Base-by-base conservation (phyloP, 2,888 invertebrate genomes). In the Adelphocoris suturalis region DNA sequence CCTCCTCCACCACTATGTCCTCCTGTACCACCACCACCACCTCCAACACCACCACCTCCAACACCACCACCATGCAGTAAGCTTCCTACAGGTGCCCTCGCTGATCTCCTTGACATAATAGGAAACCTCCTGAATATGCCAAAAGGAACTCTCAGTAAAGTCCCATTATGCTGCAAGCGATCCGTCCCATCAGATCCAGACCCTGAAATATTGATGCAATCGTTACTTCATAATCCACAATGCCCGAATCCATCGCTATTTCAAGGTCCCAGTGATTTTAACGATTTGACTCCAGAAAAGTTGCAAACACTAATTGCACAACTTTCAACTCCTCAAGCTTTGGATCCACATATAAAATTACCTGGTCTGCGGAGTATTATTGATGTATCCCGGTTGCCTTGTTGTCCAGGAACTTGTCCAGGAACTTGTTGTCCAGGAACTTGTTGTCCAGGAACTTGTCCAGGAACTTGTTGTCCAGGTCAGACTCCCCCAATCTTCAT, bases 61-160 rank as follows among this genome's bases (percentile, higher is more conserved):
- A 14, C 52, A 27, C 12, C 82, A 82, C 28, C 52, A 16, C 52
- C 52, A 48, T 55, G 55, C 16, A n/a, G 12, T 1, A 46, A 57
- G 27, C 37, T 47, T 27, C 46, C 85, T 12, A 61, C 85, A 19
- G 68, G 48, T 2, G 61, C 46, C 14, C 23, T 46, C 13, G 23
- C 46, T 4, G 28, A 11, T 27, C 47, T 86, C 3, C 28, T 86
- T 16, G 46, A 61, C 37, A 23, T 57, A 14, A 27, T 86, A n/a
- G 68, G 37, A 14, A 37, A 68, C 27, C 37, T 61, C 61, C 28
- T 86, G 61, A 86, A 86, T 27, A 37, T 68, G 19, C 85, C 85
- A 16, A 57, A 86, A 86, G 85, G 85, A 23, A n/a, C 28, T 9
- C 28, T 86, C n/a, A 48, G 85, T 14, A 61, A 86, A n/a, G 19